A percentile compares a stretch with the other conserved stretches of the same genome.
Evolutionary conservation across 2,888 invertebrate genomes (phyloP).

Genomic region (Metopia argyrocephala): DNA sequence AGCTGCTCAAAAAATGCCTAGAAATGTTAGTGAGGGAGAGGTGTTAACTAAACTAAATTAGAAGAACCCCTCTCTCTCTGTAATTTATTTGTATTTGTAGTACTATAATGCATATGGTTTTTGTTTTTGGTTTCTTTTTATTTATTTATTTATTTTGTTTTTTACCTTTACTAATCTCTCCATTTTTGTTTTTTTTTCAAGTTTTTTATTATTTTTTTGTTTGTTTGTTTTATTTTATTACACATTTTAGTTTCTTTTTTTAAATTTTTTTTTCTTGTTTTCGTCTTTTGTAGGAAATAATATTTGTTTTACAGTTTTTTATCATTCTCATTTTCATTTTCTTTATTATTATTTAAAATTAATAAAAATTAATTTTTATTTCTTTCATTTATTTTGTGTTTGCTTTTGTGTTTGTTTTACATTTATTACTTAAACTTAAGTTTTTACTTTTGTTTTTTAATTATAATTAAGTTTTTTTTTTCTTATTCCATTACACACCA

Average conservation of each 20-base stretch:
- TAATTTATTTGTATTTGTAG: not conserved
- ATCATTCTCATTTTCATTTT: conserved; percentile 6
- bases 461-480: conserved; percentile 63
- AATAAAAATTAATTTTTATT: conserved; percentile 21
- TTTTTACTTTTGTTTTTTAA: conserved; percentile 66
- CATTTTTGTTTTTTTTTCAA: conserved; percentile 36
- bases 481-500: conserved; percentile 66
- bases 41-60: not conserved
- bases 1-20: conserved; percentile 55
- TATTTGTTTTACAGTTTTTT: conserved; percentile 10
- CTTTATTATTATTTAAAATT: conserved; percentile 27
- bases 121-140: not conserved
- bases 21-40: conserved; percentile 21
- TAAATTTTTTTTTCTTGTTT: conserved; percentile 44
- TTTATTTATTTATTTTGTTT: not conserved
- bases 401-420: conserved; percentile 57
- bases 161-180: conserved; percentile 61
- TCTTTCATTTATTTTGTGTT: conserved; percentile 29
- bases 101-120: conserved; percentile 9
- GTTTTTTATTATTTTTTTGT: conserved; percentile 39
- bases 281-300: conserved; percentile 61
- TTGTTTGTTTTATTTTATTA: conserved; percentile 68
- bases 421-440: conserved; percentile 62
- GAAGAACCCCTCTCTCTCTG: not conserved
- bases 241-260: conserved; percentile 70